A percentile compares a stretch with the other conserved stretches of the same genome.
phyloP scores from a whole-genome alignment of 2,113 vertebrate genomes.

The Apistogramma diplotaenia region DNA sequence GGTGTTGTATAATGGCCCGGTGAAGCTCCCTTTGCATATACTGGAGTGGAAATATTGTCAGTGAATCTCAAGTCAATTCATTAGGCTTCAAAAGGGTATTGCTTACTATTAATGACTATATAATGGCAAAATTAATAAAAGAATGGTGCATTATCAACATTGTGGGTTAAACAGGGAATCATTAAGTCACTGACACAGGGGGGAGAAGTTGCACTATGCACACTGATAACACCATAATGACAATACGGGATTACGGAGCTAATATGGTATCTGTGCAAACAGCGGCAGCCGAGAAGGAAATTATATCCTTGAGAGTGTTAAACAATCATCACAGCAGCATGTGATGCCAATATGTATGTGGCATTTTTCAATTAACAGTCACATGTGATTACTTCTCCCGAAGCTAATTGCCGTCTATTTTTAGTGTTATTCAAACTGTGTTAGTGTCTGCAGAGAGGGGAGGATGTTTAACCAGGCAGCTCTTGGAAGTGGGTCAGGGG shows the following conservation, averaged over 20 bases:
- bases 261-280: constrained; percentile 10
- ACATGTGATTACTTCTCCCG: background rate
- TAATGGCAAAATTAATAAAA: constrained; percentile 33
- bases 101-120: constrained; percentile 20
- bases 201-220: background rate
- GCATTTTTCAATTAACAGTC: background rate
- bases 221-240: background rate
- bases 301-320: background rate
- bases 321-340: background rate
- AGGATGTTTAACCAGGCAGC: constrained; percentile 15
- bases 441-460: background rate
- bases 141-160: background rate
- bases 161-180: background rate
- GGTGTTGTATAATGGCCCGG: background rate
- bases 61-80: constrained; percentile 17
- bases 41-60: constrained; percentile 2
- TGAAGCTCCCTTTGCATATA: background rate
- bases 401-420: constrained; percentile 19
- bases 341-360: background rate
- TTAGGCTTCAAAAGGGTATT: background rate
- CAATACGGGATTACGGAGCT: background rate
- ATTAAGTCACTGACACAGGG: background rate
- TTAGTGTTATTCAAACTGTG: constrained; percentile 10
- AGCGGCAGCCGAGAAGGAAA: background rate
- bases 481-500: constrained; percentile 26